A percentile compares a stretch with the other conserved stretches of the same genome.
Conservation (phyloP, 2,888 invertebrate genomes). For the Eupsilia transversa region DNA sequence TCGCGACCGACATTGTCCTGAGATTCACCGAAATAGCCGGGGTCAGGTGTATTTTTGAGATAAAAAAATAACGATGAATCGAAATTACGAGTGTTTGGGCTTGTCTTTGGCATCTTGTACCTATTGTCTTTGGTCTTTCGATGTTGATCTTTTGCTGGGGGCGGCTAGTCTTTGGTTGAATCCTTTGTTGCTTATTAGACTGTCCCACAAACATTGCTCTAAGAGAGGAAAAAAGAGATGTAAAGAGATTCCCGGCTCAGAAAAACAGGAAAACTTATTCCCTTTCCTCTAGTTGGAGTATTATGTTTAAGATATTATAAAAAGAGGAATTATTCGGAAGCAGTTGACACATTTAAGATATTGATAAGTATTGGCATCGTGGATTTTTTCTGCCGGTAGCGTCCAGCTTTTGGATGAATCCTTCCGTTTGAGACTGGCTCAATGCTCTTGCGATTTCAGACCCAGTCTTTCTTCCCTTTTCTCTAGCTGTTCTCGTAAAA, state of each 20-base stretch:
- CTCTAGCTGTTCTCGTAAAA: neutral
- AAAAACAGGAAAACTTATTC: neutral
- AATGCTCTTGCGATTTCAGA: neutral
- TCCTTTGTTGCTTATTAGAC: neutral
- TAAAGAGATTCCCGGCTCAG: neutral
- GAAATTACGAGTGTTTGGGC: neutral
- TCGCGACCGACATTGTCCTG: constrained; percentile 40
- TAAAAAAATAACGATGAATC: neutral
- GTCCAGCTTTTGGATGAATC: neutral
- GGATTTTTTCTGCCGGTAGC: neutral
- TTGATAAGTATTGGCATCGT: neutral
- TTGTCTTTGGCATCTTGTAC: neutral
- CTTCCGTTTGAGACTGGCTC: neutral
- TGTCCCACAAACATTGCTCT: neutral
- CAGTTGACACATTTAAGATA: neutral
- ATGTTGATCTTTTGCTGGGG: neutral
- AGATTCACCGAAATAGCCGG: constrained; percentile 37
- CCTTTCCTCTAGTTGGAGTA: neutral
- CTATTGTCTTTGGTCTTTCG: neutral
- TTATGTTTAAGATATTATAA: neutral
- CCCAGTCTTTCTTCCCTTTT: neutral
- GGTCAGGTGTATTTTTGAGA: constrained; percentile 13
- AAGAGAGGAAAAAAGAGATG: neutral
- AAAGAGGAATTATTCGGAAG: neutral
- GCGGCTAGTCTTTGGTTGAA: neutral